Conservation (phyloP, 2,888 invertebrate genomes). For the Sinopyrophorus schimmeli region DNA sequence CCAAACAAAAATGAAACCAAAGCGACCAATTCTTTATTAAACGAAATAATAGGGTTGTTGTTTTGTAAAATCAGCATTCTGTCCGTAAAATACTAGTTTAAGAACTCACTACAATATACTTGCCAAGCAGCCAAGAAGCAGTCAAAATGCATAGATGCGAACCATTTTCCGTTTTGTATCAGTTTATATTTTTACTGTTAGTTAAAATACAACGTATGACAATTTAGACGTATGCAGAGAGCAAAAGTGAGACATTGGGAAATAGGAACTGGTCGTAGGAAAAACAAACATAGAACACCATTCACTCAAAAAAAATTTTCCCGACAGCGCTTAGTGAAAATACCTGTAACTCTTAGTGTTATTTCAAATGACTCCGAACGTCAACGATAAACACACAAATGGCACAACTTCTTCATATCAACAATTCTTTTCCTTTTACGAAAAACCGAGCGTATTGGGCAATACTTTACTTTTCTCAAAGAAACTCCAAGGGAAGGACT, state of each 20-base stretch:
- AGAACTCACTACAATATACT: conserved; percentile 39
- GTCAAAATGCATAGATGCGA: conserved; percentile 43
- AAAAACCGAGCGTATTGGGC: conserved; percentile 19
- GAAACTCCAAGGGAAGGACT: no score
- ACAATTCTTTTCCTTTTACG: conserved; percentile 38
- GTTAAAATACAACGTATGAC: conserved; percentile 37
- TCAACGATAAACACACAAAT: conserved; percentile 47
- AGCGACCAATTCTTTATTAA: no score
- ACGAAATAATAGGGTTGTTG: no score
- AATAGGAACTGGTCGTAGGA: conserved; percentile 49
- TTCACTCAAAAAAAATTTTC: conserved; percentile 43
- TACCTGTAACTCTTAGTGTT: conserved; percentile 44
- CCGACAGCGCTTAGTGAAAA: conserved; percentile 53
- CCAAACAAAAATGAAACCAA: no score
- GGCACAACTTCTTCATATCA: conserved; percentile 54
- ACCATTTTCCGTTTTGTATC: conserved; percentile 32
- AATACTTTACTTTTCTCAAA: conserved; percentile 24
- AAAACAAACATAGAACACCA: conserved; percentile 40
- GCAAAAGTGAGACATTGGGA: conserved; percentile 50
- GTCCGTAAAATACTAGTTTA: conserved; percentile 23
- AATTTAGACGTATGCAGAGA: conserved; percentile 46
- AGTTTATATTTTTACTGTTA: conserved; percentile 35
- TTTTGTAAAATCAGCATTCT: conserved; percentile 22
- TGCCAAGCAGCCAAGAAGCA: conserved; percentile 50
- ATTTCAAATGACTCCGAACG: conserved; percentile 43